Conservation (phyloP, 2,888 invertebrate species). For the Perizoma flavofasciatum region DNA sequence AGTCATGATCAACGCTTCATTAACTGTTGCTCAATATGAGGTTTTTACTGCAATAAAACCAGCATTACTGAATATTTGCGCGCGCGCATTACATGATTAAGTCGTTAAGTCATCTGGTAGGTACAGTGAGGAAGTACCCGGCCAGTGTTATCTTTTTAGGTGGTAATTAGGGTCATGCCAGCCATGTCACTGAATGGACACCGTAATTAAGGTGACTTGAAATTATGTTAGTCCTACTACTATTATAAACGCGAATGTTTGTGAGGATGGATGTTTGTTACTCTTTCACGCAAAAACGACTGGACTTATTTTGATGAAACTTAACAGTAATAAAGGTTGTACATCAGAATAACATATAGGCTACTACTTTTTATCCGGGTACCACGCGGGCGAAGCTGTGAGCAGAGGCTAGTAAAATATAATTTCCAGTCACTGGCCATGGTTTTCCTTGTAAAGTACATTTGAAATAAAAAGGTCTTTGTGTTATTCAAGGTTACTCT, state of each 20-base stretch:
- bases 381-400: too few relatives aligned
- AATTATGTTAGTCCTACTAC: not conserved
- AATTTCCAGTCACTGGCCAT: too few relatives aligned
- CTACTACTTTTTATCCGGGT: too few relatives aligned
- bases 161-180: conserved; percentile 17
- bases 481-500: too few relatives aligned
- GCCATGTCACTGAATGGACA: conserved; percentile 5
- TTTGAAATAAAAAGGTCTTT: too few relatives aligned
- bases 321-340: too few relatives aligned
- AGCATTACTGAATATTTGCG: conserved; percentile 48
- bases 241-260: not conserved
- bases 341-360: too few relatives aligned
- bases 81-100: conserved; percentile 55
- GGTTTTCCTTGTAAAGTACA: too few relatives aligned
- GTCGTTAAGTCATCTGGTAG: conserved; percentile 52
- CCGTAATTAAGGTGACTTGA: conserved; percentile 4
- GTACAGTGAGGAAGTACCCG: conserved; percentile 31
- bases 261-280: too few relatives aligned
- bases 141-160: conserved; percentile 48
- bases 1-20: conserved; percentile 26
- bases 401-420: too few relatives aligned
- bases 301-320: too few relatives aligned
- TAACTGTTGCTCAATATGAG: conserved; percentile 44
- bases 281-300: too few relatives aligned
- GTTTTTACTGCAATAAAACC: conserved; percentile 53